Percentiles rank a stretch among this genome's conserved stretches.
These are phyloP conservation scores for Drosophila lowei DNA, from an alignment of 1,140 invertebrate species.

Conservation along the genomic window DNA sequence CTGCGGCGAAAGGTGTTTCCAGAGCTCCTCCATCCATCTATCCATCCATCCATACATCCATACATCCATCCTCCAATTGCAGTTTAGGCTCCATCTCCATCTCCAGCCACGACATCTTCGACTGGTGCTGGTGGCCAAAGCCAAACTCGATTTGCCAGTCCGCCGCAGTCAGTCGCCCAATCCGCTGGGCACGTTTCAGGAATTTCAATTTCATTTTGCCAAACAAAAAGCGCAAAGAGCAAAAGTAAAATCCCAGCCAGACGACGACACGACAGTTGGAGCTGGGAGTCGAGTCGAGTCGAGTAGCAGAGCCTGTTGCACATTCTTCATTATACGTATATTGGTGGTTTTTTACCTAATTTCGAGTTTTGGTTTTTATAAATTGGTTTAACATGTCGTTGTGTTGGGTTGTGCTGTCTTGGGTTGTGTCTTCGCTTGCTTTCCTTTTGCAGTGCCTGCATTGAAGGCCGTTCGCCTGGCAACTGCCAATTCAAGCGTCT, in stretches of 20 bases:
- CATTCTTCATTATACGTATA: constrained; percentile 66
- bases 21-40: constrained; percentile 24
- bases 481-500: constrained; percentile 4
- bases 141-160: constrained; percentile 41
- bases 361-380: constrained; percentile 60
- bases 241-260: constrained; percentile 12
- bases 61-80: constrained; percentile 29
- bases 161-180: constrained; percentile 29
- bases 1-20: constrained; percentile 71
- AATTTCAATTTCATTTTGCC: constrained; percentile 76
- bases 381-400: constrained; percentile 58
- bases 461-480: constrained; percentile 39
- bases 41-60: constrained; percentile 28
- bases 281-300: constrained; percentile 5
- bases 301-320: constrained; percentile 56
- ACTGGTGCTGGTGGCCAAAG: constrained; percentile 29
- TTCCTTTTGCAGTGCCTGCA: constrained; percentile 33
- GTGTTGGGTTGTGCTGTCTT: no score
- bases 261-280: constrained; percentile 10
- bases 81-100: constrained; percentile 14
- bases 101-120: constrained; percentile 35
- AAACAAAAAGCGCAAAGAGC: constrained; percentile 62
- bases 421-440: constrained; percentile 25
- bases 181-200: constrained; percentile 57
- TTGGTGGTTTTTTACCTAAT: constrained; percentile 61